These are phyloP conservation scores for Stenurella melanura DNA, from an alignment of 2,888 invertebrate species.

Conservation along the genomic window DNA sequence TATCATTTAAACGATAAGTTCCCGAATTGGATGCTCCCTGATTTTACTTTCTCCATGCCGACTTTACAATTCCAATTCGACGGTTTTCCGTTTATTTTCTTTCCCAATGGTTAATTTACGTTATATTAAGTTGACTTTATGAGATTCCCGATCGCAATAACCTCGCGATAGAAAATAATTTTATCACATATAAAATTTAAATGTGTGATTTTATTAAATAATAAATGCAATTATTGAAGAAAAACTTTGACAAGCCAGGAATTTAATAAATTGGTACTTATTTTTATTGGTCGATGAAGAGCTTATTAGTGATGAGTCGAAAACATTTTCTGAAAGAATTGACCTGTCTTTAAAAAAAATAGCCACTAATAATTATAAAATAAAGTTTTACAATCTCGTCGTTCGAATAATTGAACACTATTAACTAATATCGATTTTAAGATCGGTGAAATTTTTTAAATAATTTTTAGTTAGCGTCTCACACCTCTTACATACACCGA, in stretches of 20 bases:
- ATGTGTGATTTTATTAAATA: neutral
- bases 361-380: no score
- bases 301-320: no score
- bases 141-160: neutral
- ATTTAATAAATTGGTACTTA: neutral
- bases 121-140: conserved; percentile 23
- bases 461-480: no score
- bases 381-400: no score
- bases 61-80: conserved; percentile 38
- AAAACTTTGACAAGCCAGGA: neutral
- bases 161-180: neutral
- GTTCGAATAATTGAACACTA: no score
- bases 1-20: conserved; percentile 50
- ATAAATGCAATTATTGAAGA: neutral
- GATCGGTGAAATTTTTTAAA: no score
- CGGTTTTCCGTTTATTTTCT: conserved; percentile 32
- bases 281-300: no score
- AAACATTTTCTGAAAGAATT: no score
- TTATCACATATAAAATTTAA: neutral
- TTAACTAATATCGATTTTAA: no score
- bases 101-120: conserved; percentile 37
- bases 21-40: conserved; percentile 37
- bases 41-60: conserved; percentile 35
- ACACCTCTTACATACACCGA: no score
- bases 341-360: no score